Evolutionary conservation across 2,797 vertebrate species (phyloP), one percentile per base, ranked within the genome.

Genomic region (Tachyglossus aculeatus): DNA sequence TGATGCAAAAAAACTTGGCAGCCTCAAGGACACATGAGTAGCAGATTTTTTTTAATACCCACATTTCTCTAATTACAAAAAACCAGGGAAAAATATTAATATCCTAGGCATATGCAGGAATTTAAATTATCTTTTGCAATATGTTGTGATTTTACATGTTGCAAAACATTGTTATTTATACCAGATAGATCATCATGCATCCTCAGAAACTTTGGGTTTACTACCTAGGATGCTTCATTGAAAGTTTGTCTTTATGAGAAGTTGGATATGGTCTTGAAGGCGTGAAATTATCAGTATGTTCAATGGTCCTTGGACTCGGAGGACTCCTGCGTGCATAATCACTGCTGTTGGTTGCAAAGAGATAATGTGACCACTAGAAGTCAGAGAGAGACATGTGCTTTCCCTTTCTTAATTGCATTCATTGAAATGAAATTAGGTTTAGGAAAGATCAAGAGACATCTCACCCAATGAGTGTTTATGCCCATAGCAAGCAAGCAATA

Each of bases 11-110:
- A 76, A 76, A 71, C 73, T 72, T 84, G 81, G 74, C 83, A 84
- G 60, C 54, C 57, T 18, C 5, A 19, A 52, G 53, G 76, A 77
- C 61, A 41, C 41, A 11, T 2, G 63, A 67, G 53, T 56, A 89
- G 68, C 73, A 88, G 82, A 73, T 83, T 62, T 60, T 75, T 86
- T 80, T 29, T 41, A 84, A 67, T 58, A 73, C 39, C 29, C 73
- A 72, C 67, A 68, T 75, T 61, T 44, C 66, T 87, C 77, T 83
- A 64, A 88, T 83, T 85, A 83, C 13, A 25, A 66, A 78, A 87
- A 77, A 73, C 66, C 69, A 78, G 51, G 40, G 80, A 61, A 80
- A 71, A 75, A 79, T 84, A 77, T 67, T 74, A 77, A 70, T 72
- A 77, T 67, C 64, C 56, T 44, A 57, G 40, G 22, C 82, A 81